Percentiles rank a stretch among this genome's conserved stretches.
phyloP scores from a whole-genome alignment of 2,113 vertebrate genomes.

The Phalacrocorax aristotelis region DNA sequence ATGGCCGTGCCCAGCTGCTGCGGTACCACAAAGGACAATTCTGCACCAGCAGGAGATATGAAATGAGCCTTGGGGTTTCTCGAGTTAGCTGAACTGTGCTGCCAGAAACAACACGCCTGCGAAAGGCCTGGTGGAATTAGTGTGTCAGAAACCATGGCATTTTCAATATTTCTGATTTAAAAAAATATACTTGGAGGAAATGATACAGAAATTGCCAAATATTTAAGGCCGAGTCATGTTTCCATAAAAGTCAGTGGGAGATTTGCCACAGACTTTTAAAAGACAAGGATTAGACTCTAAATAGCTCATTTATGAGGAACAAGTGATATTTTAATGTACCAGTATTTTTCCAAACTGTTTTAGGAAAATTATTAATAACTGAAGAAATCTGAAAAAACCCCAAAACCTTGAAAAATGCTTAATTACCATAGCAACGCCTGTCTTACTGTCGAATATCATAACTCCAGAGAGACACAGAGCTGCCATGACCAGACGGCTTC shows the following conservation, averaged over 20 bases:
- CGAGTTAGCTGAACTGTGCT: background rate
- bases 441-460: conserved; percentile 7
- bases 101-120: background rate
- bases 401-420: conserved; percentile 26
- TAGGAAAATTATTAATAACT: conserved; percentile 63
- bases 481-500: background rate
- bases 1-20: accelerated
- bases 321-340: conserved; percentile 12
- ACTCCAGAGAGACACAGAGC: conserved; percentile 23
- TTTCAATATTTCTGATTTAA: background rate
- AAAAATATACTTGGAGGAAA: background rate
- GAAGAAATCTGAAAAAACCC: background rate
- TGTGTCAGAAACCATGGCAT: background rate
- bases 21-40: background rate
- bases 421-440: conserved; percentile 64
- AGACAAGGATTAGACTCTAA: conserved; percentile 34
- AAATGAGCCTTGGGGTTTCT: background rate
- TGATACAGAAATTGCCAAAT: conserved; percentile 26
- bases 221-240: conserved; percentile 10
- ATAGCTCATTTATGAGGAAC: conserved; percentile 20
- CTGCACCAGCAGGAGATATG: background rate
- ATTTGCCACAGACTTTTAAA: background rate
- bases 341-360: conserved; percentile 45
- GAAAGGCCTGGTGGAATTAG: background rate
- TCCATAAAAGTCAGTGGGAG: background rate